Evolutionary conservation across 2,113 vertebrate species (phyloP).

Genomic region (Pavo muticus): DNA sequence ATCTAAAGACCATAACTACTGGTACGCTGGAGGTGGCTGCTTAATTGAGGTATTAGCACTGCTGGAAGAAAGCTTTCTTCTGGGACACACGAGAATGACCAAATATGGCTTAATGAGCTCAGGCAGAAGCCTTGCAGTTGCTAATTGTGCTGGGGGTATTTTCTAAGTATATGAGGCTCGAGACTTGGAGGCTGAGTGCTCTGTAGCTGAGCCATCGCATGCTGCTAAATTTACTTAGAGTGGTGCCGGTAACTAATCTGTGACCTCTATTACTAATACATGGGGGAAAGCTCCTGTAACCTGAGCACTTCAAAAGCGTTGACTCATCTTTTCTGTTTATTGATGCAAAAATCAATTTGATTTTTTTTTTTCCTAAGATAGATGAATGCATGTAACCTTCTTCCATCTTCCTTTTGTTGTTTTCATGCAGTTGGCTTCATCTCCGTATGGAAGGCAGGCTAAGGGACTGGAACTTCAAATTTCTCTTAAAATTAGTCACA

Average conservation of each 20-base stretch:
- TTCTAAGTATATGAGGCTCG: background rate
- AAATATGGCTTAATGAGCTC: background rate
- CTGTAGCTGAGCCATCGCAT: accelerated
- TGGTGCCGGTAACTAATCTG: background rate
- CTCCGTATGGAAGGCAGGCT: background rate
- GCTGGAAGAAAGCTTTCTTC: background rate
- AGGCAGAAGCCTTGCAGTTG: background rate
- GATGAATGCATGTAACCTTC: background rate
- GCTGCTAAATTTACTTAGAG: background rate
- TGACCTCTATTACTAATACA: background rate
- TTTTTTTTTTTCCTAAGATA: background rate
- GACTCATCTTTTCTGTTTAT: background rate
- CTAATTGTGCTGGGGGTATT: background rate
- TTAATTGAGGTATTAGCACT: background rate
- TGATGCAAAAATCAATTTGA: background rate
- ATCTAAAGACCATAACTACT: background rate
- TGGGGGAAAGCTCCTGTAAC: background rate
- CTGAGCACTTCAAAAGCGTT: background rate
- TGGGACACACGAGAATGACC: background rate
- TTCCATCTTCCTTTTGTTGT: background rate
- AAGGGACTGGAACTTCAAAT: background rate
- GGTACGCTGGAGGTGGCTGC: background rate
- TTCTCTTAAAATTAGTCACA: background rate
- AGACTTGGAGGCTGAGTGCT: background rate
- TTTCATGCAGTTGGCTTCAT: background rate